Conservation (phyloP, 2,797 vertebrate species). For the Smutsia temminckii region DNA sequence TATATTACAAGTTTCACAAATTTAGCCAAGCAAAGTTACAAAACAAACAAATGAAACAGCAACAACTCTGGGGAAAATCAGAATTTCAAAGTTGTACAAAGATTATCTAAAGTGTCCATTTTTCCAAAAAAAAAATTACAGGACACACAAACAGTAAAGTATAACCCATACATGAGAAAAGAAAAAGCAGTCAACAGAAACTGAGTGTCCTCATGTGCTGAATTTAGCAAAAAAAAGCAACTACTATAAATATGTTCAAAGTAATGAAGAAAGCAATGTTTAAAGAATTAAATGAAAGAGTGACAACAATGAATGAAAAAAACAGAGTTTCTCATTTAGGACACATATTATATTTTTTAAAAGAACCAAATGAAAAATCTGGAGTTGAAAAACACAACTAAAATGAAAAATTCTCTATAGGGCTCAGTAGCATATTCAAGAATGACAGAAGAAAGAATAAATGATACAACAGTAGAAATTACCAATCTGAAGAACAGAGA, state of each 20-base stretch:
- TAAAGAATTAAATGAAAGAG: constrained; percentile 14
- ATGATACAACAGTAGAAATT: neutral
- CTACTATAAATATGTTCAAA: neutral
- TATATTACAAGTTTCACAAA: neutral
- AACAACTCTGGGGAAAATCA: neutral
- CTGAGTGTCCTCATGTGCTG: neutral
- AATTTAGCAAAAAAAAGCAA: constrained; percentile 7
- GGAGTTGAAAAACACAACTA: neutral
- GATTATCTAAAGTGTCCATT: neutral
- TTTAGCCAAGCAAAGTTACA: neutral
- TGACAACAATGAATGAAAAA: neutral
- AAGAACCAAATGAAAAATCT: neutral
- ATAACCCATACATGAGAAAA: neutral
- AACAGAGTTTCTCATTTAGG: constrained; percentile 1
- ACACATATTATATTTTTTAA: neutral
- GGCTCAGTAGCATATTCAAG: neutral
- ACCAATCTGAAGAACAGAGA: neutral
- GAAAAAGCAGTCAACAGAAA: neutral
- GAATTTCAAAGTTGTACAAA: neutral
- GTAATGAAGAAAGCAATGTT: constrained; percentile 2
- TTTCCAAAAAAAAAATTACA: neutral
- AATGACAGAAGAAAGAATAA: neutral
- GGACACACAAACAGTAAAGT: neutral
- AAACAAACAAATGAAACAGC: neutral
- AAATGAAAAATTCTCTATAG: neutral